Base-by-base conservation (phyloP, 2,113 vertebrate species). In the Petromus typicus region DNA sequence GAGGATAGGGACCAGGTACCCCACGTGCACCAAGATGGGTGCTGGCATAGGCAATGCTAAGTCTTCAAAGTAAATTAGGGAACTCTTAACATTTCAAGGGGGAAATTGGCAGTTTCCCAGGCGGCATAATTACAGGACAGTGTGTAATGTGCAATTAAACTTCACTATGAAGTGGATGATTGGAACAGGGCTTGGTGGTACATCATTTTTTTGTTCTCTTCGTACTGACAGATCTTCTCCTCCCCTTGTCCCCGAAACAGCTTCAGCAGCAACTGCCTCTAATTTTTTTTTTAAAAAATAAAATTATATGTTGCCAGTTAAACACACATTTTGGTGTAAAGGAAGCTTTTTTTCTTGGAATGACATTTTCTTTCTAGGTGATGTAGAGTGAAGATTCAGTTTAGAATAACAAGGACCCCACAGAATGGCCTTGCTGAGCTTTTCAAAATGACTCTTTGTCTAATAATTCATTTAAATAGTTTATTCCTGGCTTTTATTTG, bases 41-140 rank as follows among this genome's bases (percentile, higher is more conserved):
- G 25, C 59, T 91, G 91, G 90, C 63, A 66, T 90, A 95, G 97
- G 57, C 34, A 56, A 37, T 59, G 69, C 61, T 80, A 61, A 96
- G 79, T 90, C 76, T 93, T 97, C 96, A 83, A 92, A 97, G 95
- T 96, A 97, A 98, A 97, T 94, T 93, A 85, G 37, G 66, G 95
- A 97, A 96, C 92, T 98, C 98, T 91, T 87, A 92, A 94, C 97
- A 94, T 91, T 98, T 96, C 92, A 81, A 90, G 76, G 91, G 87
- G 98, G 97, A 97, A 98, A 98, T 91, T 98, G 98, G 97, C 98
- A 98, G 97, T 97, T 98, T 98, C 95, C 98, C 98, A 98, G 98
- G 97, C 34, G 78, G 93, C 91, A 80, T 98, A 98, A 98, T 98
- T 98, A 97, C 81, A 98, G 97, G 97, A 97, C 96, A 97, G 91